Evolutionary conservation across 2,797 vertebrate species (phyloP).

Genomic region (Coilia nasus): DNA sequence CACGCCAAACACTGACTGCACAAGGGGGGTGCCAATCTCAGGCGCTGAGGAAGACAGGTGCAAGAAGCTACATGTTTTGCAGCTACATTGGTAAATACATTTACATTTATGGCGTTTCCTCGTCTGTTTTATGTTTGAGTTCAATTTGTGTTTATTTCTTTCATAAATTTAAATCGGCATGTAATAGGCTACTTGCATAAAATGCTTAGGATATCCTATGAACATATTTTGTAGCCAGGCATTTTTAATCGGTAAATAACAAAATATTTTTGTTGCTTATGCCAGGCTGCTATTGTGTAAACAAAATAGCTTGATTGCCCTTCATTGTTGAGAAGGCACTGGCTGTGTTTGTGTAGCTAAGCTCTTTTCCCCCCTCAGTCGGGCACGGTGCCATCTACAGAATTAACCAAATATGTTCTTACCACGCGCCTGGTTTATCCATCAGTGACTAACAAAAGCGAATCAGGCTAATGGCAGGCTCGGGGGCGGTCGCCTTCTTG

Average conservation of each 20-base stretch:
- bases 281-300: neutral
- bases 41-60: slow-evolving; percentile 71
- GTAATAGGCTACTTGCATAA: neutral
- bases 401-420: slow-evolving; percentile 70
- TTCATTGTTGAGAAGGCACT: neutral
- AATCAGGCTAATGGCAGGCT: slow-evolving; percentile 56
- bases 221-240: neutral
- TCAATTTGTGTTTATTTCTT: slow-evolving; percentile 8
- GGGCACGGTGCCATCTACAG: slow-evolving; percentile 66
- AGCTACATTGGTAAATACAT: slow-evolving; percentile 62
- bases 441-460: slow-evolving; percentile 63
- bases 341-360: slow-evolving; percentile 37
- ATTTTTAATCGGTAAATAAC: neutral
- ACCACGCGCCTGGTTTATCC: slow-evolving; percentile 75
- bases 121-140: neutral
- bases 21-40: slow-evolving; percentile 63
- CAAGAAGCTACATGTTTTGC: slow-evolving; percentile 62
- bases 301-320: neutral
- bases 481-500: slow-evolving; percentile 66
- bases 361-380: slow-evolving; percentile 20
- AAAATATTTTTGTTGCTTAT: neutral
- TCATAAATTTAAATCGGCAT: neutral
- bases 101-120: slow-evolving; percentile 52
- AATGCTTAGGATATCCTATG: neutral
- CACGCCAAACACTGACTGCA: slow-evolving; percentile 48